Conservation (phyloP, 2,888 invertebrate species). For the Ellobium chinense region DNA sequence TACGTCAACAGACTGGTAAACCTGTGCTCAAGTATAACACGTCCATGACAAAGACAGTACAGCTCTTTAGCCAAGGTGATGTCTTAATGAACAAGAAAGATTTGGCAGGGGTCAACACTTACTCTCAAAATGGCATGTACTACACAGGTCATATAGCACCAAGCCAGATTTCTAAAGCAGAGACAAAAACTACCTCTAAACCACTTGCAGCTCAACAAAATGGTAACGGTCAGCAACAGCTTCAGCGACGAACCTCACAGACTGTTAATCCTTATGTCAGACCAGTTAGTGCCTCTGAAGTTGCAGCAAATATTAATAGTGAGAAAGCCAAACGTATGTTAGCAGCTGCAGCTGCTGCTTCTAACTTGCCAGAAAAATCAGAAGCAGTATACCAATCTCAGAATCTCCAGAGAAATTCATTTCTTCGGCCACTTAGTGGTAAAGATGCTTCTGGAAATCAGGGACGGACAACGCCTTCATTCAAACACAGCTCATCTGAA, state of each 20-base stretch:
- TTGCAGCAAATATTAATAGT: constrained; percentile 39
- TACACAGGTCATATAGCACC: constrained; percentile 1
- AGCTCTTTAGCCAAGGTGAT: constrained; percentile 63
- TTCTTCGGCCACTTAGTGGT: constrained; percentile 43
- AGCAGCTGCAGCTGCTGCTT: constrained; percentile 10
- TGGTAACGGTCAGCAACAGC: background rate
- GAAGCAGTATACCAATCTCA: background rate
- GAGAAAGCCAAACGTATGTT: constrained; percentile 20
- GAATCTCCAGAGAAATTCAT: constrained; percentile 40
- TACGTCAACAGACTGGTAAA: constrained; percentile 67
- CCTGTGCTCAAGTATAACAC: constrained; percentile 70
- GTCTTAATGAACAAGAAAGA: constrained; percentile 28
- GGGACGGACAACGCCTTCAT: background rate
- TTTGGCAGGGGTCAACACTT: background rate
- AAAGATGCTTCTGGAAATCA: constrained; percentile 26
- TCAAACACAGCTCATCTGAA: background rate
- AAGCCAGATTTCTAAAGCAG: background rate
- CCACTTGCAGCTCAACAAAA: background rate
- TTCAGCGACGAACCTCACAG: background rate
- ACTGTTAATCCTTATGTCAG: constrained; percentile 65
- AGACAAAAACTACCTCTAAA: background rate
- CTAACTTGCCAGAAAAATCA: constrained; percentile 23
- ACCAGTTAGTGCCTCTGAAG: constrained; percentile 74
- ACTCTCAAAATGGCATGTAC: constrained; percentile 3
- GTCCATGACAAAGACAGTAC: constrained; percentile 60